Conservation (phyloP, 2,888 invertebrate genomes). For the Chirona hameri region DNA sequence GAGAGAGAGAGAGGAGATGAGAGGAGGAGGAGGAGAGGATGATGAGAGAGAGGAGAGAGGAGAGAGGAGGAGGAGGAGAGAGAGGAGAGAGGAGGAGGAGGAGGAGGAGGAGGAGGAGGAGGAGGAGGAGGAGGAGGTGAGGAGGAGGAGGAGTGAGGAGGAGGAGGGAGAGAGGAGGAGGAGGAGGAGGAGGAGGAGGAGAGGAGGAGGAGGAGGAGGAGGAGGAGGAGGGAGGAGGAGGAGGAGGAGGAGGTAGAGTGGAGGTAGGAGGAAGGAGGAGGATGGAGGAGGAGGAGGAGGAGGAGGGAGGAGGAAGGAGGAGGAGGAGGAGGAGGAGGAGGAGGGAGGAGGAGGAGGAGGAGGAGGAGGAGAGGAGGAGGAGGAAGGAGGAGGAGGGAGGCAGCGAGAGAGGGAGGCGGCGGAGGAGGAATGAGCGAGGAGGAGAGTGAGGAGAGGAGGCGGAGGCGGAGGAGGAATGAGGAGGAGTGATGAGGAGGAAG, state of each 20-base stretch:
- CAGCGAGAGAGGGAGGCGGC: no score
- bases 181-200: slow-evolving; percentile 3
- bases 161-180: background rate
- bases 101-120: background rate
- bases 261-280: no score
- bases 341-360: background rate
- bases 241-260: background rate
- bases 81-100: background rate
- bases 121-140: background rate
- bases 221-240: background rate
- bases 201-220: background rate
- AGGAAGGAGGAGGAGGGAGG: no score
- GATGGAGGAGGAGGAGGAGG: background rate
- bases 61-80: slow-evolving; percentile 2
- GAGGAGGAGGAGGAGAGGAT: no score
- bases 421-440: no score
- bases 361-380: no score
- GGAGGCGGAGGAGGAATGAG: no score
- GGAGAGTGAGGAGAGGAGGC: no score
- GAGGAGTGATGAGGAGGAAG: no score
- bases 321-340: background rate
- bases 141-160: slow-evolving; percentile 2
- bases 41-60: background rate
- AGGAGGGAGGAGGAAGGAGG: background rate
- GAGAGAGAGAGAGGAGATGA: no score